Evolutionary conservation across 2,113 vertebrate species (phyloP), one percentile per base, ranked within the genome.

Genomic region (Paedocypris sp.): DNA sequence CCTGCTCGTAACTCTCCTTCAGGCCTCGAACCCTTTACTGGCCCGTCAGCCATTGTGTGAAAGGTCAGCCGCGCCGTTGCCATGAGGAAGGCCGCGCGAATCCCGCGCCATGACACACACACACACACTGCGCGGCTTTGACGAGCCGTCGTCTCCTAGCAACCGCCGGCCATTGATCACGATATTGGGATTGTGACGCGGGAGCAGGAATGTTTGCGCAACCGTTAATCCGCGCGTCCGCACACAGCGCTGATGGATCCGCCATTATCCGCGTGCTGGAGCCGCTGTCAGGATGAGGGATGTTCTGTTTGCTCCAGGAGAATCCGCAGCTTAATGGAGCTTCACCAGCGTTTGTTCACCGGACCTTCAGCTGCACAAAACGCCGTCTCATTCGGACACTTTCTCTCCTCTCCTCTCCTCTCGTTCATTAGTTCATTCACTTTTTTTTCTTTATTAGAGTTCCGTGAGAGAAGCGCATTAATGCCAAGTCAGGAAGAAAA

Each of bases 31-130:
- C 66, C 53, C 48, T 72, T 69, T 65, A 67, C 60, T 58, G 31
- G 48, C 39, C 52, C 48, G 51, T 70, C 35, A 47, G 13, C 46
- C 36, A 67, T 71, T 78, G 70, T 75, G 41, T 63, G 47, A 78
- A 72, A 78, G 64, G 71, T 68, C 56, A 74, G 29, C 26, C 59
- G 56, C 52, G 26, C 69, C 69, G 63, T 76, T 71, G 65, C 64
- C 67, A 59, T 45, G 66, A 66, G 46, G 62, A 71, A 61, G 46
- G 65, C 43, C 38, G 70, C 54, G 47, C 62, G 68, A 59, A 48
- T 68, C 58, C 60, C 66, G 62, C n/a, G n/a, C 65, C 33, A 61
- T 75, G 61, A 73, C 69, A 49, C 2, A 41, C 64, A 35, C 28
- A 2, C 51, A 68, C 8, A 45, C 32, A 71, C 62, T 74, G 33